A percentile compares a stretch with the other conserved stretches of the same genome.
Conservation (phyloP, 2,888 invertebrate species). For the Tachina lurida region DNA sequence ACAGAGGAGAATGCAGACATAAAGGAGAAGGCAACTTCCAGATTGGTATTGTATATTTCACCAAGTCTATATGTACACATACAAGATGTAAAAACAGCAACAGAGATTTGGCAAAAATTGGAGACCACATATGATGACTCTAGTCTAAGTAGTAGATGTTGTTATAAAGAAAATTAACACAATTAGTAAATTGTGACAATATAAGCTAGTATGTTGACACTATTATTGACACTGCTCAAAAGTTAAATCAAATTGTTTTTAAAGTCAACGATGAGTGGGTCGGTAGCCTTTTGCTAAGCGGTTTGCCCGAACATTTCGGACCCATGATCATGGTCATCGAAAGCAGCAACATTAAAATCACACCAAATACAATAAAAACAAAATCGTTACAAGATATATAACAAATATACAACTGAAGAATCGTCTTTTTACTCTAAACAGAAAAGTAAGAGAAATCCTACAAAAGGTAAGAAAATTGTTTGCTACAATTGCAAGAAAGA, state of each 20-base stretch:
- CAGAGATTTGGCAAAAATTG: neutral
- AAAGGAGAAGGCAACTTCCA: slow-evolving; percentile 44
- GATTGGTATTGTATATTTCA: slow-evolving; percentile 16
- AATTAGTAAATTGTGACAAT: slow-evolving; percentile 15
- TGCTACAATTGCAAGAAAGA: slow-evolving; percentile 42
- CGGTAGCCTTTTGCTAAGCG: neutral
- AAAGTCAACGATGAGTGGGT: neutral
- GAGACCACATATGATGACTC: no score
- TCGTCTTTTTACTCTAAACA: no score
- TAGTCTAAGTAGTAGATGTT: neutral
- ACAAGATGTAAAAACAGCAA: no score
- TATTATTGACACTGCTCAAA: slow-evolving; percentile 41
- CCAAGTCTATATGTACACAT: neutral
- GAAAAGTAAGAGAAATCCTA: neutral
- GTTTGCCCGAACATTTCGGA: slow-evolving; percentile 48
- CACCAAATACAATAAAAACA: slow-evolving; percentile 34
- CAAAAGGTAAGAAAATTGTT: slow-evolving; percentile 1
- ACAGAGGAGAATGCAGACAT: neutral
- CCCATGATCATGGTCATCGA: slow-evolving; percentile 53
- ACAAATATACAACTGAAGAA: neutral
- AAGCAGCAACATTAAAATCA: slow-evolving; percentile 3
- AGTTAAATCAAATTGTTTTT: neutral
- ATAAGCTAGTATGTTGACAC: slow-evolving; percentile 56
- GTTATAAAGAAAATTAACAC: slow-evolving; percentile 20
- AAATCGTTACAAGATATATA: slow-evolving; percentile 51